Evolutionary conservation across 1,140 invertebrate species (phyloP).

Genomic region (Plodia interpunctella): DNA sequence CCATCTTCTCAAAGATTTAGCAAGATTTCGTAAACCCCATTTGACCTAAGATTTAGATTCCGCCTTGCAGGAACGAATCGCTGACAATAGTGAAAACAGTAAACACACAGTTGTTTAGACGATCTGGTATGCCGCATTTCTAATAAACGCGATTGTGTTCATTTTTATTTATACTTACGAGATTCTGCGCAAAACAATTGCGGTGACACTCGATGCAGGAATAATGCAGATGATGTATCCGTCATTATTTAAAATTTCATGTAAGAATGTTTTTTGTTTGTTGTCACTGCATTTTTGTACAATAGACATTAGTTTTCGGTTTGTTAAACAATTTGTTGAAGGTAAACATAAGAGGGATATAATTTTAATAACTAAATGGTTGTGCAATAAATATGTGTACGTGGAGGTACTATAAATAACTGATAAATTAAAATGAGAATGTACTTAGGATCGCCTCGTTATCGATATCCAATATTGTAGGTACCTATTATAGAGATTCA

Average conservation of each 20-base stretch:
- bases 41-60: slow-evolving; percentile 10
- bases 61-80: not conserved
- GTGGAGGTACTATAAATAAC: no score
- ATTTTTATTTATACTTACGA: slow-evolving; percentile 46
- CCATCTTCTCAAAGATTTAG: not conserved
- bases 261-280: not conserved
- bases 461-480: no score
- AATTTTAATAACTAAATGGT: no score
- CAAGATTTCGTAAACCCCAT: not conserved
- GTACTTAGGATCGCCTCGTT: no score
- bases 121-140: slow-evolving; percentile 42
- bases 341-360: no score
- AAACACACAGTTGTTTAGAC: slow-evolving; percentile 39
- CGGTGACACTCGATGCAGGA: not conserved
- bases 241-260: not conserved
- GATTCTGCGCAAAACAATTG: slow-evolving; percentile 36
- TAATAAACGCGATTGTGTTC: slow-evolving; percentile 33
- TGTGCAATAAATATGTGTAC: no score
- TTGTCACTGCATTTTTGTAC: not conserved
- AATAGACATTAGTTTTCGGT: not conserved
- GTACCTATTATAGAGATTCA: no score
- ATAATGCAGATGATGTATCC: not conserved
- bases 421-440: no score
- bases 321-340: no score
- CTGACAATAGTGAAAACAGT: slow-evolving; percentile 30